phyloP scores from a whole-genome alignment of 2,888 invertebrate species.

The Hyalella azteca region DNA sequence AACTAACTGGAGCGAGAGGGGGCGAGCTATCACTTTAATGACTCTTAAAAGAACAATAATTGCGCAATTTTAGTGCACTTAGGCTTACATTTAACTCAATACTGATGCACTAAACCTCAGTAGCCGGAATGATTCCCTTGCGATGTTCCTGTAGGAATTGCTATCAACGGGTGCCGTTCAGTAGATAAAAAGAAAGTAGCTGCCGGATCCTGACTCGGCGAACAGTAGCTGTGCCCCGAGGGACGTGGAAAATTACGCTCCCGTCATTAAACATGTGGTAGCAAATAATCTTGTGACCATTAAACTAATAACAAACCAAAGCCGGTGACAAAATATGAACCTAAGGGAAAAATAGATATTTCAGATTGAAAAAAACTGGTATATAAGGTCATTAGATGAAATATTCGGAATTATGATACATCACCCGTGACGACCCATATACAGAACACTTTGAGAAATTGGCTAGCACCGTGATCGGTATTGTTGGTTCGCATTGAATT shows the following conservation, averaged over 20 bases:
- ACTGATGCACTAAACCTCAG: constrained; percentile 23
- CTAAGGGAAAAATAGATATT: too few relatives aligned
- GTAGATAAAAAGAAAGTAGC: not conserved
- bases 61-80: constrained; percentile 32
- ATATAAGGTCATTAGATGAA: too few relatives aligned
- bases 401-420: too few relatives aligned
- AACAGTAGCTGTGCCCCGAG: constrained; percentile 12
- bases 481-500: too few relatives aligned
- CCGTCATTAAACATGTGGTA: constrained; percentile 1
- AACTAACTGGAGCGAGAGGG: not conserved
- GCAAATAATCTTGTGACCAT: not conserved
- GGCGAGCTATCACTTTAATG: constrained; percentile 7
- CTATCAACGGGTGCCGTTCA: not conserved
- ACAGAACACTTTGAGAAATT: too few relatives aligned
- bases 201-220: not conserved
- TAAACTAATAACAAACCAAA: not conserved
- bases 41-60: constrained; percentile 17
- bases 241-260: not conserved
- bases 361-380: too few relatives aligned
- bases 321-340: too few relatives aligned
- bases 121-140: constrained; percentile 14
- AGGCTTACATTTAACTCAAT: constrained; percentile 25
- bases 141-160: not conserved
- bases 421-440: too few relatives aligned
- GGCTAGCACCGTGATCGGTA: too few relatives aligned